Evolutionary conservation across 2,113 vertebrate species (phyloP), one percentile per base, ranked within the genome.

Genomic region (Mormyrus lacerda): DNA sequence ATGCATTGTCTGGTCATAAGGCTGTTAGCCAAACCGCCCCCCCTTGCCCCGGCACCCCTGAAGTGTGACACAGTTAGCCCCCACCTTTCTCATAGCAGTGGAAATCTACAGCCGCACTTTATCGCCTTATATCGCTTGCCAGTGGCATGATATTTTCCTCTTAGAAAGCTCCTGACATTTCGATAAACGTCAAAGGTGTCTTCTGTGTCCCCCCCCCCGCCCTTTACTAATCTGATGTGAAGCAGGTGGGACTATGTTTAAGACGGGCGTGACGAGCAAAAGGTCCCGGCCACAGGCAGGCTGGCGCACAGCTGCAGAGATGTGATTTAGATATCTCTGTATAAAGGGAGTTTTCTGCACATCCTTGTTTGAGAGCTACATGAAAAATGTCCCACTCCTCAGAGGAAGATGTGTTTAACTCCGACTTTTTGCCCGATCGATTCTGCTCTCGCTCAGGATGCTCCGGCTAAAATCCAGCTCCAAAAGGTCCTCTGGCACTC

Each of bases 91-190:
- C 39, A 47, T 6, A 10, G 19, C 42, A 84, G 17, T 24, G 44
- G 35, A 84, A 24, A 45, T 47, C 17, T 84, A 3, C 21, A 45
- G 39, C 7, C 19, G n/a, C 19, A 47, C 24, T 84, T 45, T 84
- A 44, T 84, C 17, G 42, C 39, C 44, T 84, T 45, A 44, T 24
- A 47, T 45, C 21, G 17, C 17, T 47, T 47, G 82, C 42, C 19
- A n/a, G 45, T 24, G 44, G 44, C 21, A 24, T 84, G 82, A 84
- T 84, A 84, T 84, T 84, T 84, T 84, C 44, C 82, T 84, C 82
- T 4, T 24, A 84, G 82, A 44, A 84, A 84, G 44, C 44, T n/a
- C 42, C 21, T 45, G 82, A 84, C 82, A 45, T 84, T 84, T 45
- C 44, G 42, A 84, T 44, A 45, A 45, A 84, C 82, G 42, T 84